These are phyloP conservation scores for Eupithecia abbreviata DNA, from an alignment of 2,888 invertebrate species.

Conservation along the genomic window DNA sequence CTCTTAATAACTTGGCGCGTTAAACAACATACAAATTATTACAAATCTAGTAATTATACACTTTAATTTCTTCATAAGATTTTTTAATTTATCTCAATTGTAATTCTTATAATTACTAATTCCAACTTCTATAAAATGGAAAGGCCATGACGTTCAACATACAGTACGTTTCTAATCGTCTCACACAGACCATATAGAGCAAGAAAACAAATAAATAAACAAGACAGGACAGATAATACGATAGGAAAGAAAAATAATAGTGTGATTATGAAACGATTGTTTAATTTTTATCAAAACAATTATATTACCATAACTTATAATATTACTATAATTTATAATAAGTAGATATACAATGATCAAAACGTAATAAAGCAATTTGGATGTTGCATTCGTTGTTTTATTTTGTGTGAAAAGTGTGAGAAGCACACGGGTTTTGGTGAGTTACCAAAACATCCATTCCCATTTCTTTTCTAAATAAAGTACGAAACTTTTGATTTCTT, in stretches of 20 bases:
- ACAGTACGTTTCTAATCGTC: constrained; percentile 43
- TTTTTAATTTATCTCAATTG: constrained; percentile 64
- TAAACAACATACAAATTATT: constrained; percentile 63
- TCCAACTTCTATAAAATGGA: constrained; percentile 59
- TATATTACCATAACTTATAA: too few species aligned
- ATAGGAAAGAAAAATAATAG: constrained; percentile 7
- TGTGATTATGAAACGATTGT: constrained; percentile 17
- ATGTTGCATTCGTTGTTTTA: constrained; percentile 46
- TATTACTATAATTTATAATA: constrained; percentile 23
- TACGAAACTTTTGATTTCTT: not conserved
- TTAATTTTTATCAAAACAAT: constrained; percentile 12
- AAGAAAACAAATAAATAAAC: constrained; percentile 23
- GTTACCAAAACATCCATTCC: not conserved
- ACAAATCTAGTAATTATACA: constrained; percentile 61
- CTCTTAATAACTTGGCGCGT: constrained; percentile 53
- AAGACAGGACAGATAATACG: constrained; percentile 19
- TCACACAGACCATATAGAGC: constrained; percentile 40
- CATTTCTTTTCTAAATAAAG: not conserved
- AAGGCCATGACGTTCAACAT: constrained; percentile 61
- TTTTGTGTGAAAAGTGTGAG: constrained; percentile 27
- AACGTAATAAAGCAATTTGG: constrained; percentile 29
- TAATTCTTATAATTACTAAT: constrained; percentile 68
- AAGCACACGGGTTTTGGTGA: not conserved
- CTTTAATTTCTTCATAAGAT: constrained; percentile 68
- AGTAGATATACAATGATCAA: constrained; percentile 24